Conservation (phyloP, 1,140 invertebrate genomes). For the Drosophila carrolli region DNA sequence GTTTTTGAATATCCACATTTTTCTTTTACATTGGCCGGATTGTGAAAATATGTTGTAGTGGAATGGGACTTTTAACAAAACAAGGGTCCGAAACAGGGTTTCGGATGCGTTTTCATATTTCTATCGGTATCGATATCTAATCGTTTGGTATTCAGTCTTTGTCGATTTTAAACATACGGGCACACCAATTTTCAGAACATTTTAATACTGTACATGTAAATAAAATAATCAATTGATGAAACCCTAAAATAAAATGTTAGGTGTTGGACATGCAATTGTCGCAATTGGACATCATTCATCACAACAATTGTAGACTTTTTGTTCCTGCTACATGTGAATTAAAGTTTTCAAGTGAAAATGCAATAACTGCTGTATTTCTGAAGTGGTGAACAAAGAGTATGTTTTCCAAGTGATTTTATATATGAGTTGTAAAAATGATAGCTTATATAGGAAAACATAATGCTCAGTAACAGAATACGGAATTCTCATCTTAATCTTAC, state of each 20-base stretch:
- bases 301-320: neutral
- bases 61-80: too few species aligned
- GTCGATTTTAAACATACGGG: neutral
- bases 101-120: neutral
- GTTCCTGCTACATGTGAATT: neutral
- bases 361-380: constrained; percentile 7
- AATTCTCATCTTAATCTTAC: constrained; percentile 12
- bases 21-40: too few species aligned
- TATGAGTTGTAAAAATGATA: neutral
- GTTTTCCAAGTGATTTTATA: constrained; percentile 2
- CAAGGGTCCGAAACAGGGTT: too few species aligned
- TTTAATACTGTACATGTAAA: constrained; percentile 36
- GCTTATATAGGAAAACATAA: constrained; percentile 17
- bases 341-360: constrained; percentile 21
- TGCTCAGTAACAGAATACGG: neutral
- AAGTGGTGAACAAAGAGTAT: constrained; percentile 8
- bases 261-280: constrained; percentile 10
- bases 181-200: constrained; percentile 26
- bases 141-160: neutral
- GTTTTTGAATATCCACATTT: too few species aligned
- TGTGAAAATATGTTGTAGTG: too few species aligned
- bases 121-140: neutral
- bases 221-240: constrained; percentile 36
- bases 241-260: constrained; percentile 22
- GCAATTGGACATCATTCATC: neutral